These are phyloP conservation scores for Scleropages formosus DNA, from an alignment of 2,797 vertebrate species.

Conservation along the genomic window DNA sequence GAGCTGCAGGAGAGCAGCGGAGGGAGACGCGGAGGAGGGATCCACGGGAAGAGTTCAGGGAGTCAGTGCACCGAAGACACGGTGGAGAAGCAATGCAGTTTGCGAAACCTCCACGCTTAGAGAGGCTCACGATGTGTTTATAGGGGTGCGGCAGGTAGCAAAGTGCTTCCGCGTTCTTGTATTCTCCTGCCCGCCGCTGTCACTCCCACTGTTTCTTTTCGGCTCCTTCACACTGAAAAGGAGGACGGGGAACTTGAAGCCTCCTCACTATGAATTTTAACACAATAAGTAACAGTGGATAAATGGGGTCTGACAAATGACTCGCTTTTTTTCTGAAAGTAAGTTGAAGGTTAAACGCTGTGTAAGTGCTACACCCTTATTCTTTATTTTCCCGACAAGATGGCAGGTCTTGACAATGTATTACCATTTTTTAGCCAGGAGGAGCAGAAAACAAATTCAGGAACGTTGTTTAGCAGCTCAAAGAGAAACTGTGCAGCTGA, in stretches of 20 bases:
- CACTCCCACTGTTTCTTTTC: not conserved
- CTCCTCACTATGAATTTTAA: conserved; percentile 14
- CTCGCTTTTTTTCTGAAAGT: not conserved
- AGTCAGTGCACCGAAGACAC: too few relatives aligned
- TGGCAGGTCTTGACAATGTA: not conserved
- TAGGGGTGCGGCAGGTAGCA: not conserved
- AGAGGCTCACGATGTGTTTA: too few relatives aligned
- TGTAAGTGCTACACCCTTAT: not conserved
- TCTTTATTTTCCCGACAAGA: not conserved
- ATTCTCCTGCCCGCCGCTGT: not conserved
- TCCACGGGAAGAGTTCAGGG: too few relatives aligned
- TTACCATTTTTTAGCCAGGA: not conserved
- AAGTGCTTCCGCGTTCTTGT: not conserved
- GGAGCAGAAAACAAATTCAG: not conserved
- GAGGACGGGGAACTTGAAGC: conserved; percentile 12
- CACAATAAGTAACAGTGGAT: not conserved
- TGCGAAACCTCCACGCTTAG: too few relatives aligned
- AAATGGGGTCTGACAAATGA: conserved; percentile 17
- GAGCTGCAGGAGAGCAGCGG: too few relatives aligned
- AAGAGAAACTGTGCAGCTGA: too few relatives aligned
- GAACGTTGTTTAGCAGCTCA: not conserved
- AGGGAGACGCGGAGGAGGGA: too few relatives aligned
- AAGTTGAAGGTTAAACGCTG: conserved; percentile 9
- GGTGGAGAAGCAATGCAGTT: too few relatives aligned
- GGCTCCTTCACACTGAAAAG: not conserved